Evolutionary conservation across 1,140 invertebrate genomes (phyloP).

Genomic region (Hyles vespertilio): DNA sequence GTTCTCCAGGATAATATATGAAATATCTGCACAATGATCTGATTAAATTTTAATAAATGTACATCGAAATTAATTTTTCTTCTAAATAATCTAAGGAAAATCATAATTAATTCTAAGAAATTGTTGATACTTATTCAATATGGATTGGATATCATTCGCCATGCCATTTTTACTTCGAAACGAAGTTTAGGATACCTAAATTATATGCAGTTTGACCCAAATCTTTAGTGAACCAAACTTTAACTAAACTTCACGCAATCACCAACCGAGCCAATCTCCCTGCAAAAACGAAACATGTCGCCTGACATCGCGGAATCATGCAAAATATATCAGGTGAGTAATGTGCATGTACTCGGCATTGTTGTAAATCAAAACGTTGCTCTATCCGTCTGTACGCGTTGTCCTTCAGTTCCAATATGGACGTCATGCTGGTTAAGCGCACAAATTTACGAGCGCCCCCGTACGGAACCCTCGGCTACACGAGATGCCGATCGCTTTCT

Average conservation of each 20-base stretch:
- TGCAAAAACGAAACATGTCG: not conserved
- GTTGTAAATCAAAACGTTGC: conserved; percentile 58
- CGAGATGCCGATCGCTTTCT: conserved; percentile 59
- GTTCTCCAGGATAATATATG: too few relatives aligned
- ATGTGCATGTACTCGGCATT: conserved; percentile 4
- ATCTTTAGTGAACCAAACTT: too few relatives aligned
- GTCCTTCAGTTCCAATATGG: conserved; percentile 31
- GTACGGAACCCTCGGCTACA: conserved; percentile 44
- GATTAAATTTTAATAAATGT: too few relatives aligned
- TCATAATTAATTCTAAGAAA: too few relatives aligned
- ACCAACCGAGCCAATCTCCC: not conserved
- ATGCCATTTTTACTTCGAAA: too few relatives aligned
- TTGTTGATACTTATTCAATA: too few relatives aligned
- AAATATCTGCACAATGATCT: too few relatives aligned
- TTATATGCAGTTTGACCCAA: too few relatives aligned
- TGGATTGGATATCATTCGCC: too few relatives aligned
- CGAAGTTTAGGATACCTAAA: too few relatives aligned
- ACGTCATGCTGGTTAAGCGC: conserved; percentile 64
- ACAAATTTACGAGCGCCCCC: conserved; percentile 71
- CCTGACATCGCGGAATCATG: not conserved
- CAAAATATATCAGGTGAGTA: conserved; percentile 23
- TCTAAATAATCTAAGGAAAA: too few relatives aligned
- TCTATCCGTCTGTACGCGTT: conserved; percentile 53
- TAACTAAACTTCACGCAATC: not conserved
- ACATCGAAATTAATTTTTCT: too few relatives aligned